These are phyloP conservation scores for Caloenas nicobarica DNA, from an alignment of 2,113 vertebrate genomes.

Conservation along the genomic window DNA sequence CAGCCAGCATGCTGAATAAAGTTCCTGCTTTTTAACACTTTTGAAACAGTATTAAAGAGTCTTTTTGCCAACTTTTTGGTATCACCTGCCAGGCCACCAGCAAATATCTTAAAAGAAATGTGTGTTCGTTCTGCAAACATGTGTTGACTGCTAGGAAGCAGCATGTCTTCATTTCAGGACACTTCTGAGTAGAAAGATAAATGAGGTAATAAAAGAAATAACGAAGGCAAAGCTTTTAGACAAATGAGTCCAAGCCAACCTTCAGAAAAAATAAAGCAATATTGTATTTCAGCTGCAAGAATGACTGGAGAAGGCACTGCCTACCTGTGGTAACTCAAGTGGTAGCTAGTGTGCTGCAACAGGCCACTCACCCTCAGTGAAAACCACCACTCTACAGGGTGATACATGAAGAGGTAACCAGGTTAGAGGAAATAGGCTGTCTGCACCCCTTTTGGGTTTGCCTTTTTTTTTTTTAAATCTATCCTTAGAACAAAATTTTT, in stretches of 20 bases:
- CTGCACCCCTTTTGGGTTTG: neutral
- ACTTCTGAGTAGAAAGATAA: neutral
- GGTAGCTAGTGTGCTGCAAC: neutral
- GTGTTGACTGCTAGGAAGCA: neutral
- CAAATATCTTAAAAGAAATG: neutral
- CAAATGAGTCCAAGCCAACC: neutral
- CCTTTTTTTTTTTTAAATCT: neutral
- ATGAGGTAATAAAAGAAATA: neutral
- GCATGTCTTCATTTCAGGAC: neutral
- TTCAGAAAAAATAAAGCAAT: neutral
- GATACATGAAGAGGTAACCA: neutral
- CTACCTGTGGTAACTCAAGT: neutral
- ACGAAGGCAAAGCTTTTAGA: neutral
- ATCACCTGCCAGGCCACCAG: neutral
- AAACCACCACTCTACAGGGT: neutral
- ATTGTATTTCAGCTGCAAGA: neutral
- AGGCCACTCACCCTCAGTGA: neutral
- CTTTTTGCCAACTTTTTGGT: no score
- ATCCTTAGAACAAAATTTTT: neutral
- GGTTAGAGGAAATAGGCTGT: neutral
- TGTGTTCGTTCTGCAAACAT: neutral
- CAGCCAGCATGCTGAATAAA: no score
- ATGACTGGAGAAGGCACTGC: neutral
- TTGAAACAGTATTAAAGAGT: no score
- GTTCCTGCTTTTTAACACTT: no score